These are phyloP conservation scores for Globia sparganii DNA, from an alignment of 2,888 invertebrate species.

Conservation along the genomic window DNA sequence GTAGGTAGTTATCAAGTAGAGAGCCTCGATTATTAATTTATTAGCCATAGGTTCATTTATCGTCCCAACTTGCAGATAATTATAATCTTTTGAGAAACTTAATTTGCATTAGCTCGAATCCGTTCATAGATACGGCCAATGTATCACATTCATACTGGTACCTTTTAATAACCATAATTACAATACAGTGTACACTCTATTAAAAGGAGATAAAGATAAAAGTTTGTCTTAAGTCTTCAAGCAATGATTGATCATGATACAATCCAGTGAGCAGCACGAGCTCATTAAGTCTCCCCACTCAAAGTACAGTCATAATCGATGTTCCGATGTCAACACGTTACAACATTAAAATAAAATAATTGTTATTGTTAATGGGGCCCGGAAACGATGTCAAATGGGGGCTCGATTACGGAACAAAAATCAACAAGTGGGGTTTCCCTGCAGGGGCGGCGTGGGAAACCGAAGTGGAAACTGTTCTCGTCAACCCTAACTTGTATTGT, in stretches of 20 bases:
- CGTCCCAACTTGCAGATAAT: not conserved
- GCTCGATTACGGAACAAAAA: constrained; percentile 83
- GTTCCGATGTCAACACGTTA: constrained; percentile 68
- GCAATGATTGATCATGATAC: constrained; percentile 52
- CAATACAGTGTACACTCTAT: constrained; percentile 29
- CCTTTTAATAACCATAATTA: constrained; percentile 26
- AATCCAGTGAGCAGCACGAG: constrained; percentile 38
- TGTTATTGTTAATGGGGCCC: constrained; percentile 76
- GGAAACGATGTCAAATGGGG: constrained; percentile 82
- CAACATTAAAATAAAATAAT: constrained; percentile 73
- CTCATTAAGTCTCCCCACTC: constrained; percentile 61
- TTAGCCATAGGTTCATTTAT: not conserved
- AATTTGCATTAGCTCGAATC: constrained; percentile 12
- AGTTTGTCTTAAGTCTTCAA: constrained; percentile 35
- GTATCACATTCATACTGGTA: not conserved
- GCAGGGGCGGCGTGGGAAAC: constrained; percentile 86
- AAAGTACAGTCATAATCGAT: constrained; percentile 58
- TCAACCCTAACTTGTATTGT: constrained; percentile 77
- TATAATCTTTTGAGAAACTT: constrained; percentile 18
- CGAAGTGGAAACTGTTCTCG: constrained; percentile 84
- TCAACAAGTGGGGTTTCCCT: constrained; percentile 87
- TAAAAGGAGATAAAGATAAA: constrained; percentile 48
- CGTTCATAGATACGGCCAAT: not conserved
- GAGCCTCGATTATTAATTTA: constrained; percentile 3
- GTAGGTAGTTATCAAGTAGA: constrained; percentile 27